Evolutionary conservation across 2,797 vertebrate genomes (phyloP), one percentile per base, ranked within the genome.

Genomic region (Gephyroberyx darwinii): DNA sequence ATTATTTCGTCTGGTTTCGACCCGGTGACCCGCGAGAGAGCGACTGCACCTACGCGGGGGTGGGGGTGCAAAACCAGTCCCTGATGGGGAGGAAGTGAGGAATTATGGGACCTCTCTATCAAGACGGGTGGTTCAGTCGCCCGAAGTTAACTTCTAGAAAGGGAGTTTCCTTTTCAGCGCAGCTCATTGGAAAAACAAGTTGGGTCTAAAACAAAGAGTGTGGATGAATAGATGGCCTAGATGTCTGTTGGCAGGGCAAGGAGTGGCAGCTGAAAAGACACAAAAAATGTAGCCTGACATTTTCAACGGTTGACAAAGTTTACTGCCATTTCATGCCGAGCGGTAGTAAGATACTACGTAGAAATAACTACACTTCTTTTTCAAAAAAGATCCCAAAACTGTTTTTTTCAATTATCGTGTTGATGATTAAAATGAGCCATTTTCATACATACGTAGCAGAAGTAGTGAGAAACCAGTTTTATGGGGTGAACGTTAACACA

Each of bases 101-200:
- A 76, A 82, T 86, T 82, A 77, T 79, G 74, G 58, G 77, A 78
- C 47, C 72, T 74, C 75, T 62, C 70, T 75, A 64, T 73, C 16
- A 68, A 59, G 78, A 82, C 43, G 64, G 66, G 65, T 70, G 70
- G 55, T 69, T 69, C 41, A 9, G 80, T 84, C 79, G 84, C 81
- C 80, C 89, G 84, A 81, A 90, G 84, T 82, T 84, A 88, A 89
- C 86, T 70, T 75, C 50, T 56, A 9, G 2, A 50, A 47, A 75
- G 88, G 85, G 89, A 86, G 86, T 90, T 88, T 76, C 83, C 86
- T 54, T 85, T 62, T 75, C 51, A 88, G 77, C 3, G 64, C 3
- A 3, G 45, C 14, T 69, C 80, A 70, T 75, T 87, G 77, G 66
- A 79, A 90, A 88, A 88, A 88, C 88, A 86, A 78, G 71, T 61